Percentiles rank a stretch among this genome's conserved stretches.
phyloP scores from a whole-genome alignment of 2,113 vertebrate species.

The Pachycephala philippinensis region DNA sequence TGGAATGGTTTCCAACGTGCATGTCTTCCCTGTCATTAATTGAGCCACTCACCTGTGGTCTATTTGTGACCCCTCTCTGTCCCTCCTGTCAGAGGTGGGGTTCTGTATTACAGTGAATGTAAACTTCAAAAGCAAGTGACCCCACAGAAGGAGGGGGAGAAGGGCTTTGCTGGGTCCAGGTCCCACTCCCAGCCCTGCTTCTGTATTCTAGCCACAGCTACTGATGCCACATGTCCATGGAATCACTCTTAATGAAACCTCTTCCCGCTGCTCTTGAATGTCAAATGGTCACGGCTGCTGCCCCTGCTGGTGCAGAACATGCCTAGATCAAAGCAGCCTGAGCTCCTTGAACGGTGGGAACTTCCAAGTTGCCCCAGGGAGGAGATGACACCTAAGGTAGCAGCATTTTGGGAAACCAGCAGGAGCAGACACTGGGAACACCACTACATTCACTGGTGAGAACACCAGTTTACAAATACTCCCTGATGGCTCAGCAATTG shows the following conservation, averaged over 20 bases:
- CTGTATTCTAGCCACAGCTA: not conserved
- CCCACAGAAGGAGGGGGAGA: not conserved
- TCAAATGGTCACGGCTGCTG: rapidly evolving
- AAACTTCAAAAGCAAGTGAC: not conserved
- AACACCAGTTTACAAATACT: rapidly evolving
- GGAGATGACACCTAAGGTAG: not conserved
- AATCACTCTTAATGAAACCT: not conserved
- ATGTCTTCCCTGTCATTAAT: not conserved
- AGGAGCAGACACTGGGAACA: rapidly evolving
- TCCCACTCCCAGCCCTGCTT: not conserved
- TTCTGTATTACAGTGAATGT: not conserved
- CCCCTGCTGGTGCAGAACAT: rapidly evolving
- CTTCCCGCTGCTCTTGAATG: not conserved
- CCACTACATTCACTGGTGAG: not conserved
- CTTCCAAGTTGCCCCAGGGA: not conserved
- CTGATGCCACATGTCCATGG: not conserved
- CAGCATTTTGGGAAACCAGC: not conserved
- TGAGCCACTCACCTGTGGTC: not conserved
- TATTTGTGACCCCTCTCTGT: not conserved
- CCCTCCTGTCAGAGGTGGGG: not conserved
- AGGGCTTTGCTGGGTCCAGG: not conserved
- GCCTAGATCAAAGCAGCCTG: not conserved
- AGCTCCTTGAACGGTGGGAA: not conserved
- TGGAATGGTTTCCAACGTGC: not conserved
- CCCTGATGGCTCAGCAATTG: not conserved